These are phyloP conservation scores for Heliothis peltigera DNA, from an alignment of 2,888 invertebrate species.

Conservation along the genomic window DNA sequence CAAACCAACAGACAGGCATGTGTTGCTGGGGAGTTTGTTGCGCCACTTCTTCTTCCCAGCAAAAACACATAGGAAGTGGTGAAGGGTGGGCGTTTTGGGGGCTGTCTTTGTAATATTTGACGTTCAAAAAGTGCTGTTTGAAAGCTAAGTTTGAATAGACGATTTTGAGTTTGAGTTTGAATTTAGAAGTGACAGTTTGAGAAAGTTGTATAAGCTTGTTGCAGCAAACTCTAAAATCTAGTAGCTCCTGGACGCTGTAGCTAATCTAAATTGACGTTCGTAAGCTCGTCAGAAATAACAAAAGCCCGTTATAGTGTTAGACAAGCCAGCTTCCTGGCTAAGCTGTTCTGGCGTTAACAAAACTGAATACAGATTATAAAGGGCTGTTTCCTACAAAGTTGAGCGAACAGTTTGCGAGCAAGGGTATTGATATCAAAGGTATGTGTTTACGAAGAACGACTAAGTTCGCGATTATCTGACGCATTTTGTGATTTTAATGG, in stretches of 20 bases:
- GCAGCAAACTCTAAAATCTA: not conserved
- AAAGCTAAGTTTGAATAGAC: too few species aligned
- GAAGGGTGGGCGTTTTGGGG: too few species aligned
- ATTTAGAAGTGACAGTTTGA: too few species aligned
- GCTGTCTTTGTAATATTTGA: too few species aligned
- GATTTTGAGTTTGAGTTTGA: too few species aligned
- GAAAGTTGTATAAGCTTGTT: not conserved
- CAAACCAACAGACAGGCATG: too few species aligned
- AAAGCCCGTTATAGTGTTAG: not conserved
- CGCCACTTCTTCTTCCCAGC: too few species aligned
- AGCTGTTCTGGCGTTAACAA: slow-evolving; percentile 3
- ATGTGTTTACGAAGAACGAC: not conserved
- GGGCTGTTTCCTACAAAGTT: slow-evolving; percentile 3
- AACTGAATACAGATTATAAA: not conserved
- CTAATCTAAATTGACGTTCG: not conserved
- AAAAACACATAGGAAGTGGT: too few species aligned
- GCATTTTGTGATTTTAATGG: not conserved
- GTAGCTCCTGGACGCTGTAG: not conserved
- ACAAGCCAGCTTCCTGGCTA: not conserved
- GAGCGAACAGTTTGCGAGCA: not conserved
- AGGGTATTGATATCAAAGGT: not conserved
- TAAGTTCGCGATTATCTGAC: not conserved
- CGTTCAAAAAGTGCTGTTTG: too few species aligned
- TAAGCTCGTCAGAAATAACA: slow-evolving; percentile 14
- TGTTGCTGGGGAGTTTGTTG: too few species aligned